Evolutionary conservation across 2,888 invertebrate species (phyloP), one percentile per base, ranked within the genome.

Genomic region (Netelia fuscicornis): DNA sequence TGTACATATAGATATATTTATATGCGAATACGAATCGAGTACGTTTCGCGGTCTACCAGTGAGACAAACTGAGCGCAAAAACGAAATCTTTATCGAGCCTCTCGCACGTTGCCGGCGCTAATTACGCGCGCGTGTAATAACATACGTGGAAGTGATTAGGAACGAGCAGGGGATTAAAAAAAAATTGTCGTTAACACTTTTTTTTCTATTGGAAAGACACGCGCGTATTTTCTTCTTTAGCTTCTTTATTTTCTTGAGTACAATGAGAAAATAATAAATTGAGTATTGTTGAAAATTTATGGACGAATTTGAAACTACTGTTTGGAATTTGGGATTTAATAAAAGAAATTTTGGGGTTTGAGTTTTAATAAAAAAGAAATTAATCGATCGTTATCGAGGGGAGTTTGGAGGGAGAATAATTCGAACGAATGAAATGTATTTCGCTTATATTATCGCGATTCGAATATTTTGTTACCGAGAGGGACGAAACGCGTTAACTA

Each of bases 61-160:
- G 42, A 56, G 71, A 30, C 48, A 42, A 54, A 23, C 6, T 10
- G 71, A 65, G 67, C 42, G 58, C 20, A 48, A 64, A 70, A 70
- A 71, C 65, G 58, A 71, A 71, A 81, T 75, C 70, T 82, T 76
- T 76, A 64, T 70, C 77, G 42, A 70, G 65, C 11, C 42, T 42
- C 52, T 42, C 52, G 52, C 60, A 44, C 56, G 68, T 60, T 30
- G 58, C 60, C 52, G 9, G n/a, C 25, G 20, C 74, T 83, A 83
- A 83, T 78, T 72, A 60, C 65, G 10, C 37, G 52, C 58, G 13
- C 56, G 56, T 58, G 58, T 64, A 74, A 81, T 67, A 52, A 84
- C 72, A 10, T n/a, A 72, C 67, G n/a, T 62, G 17, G 5, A 42
- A n/a, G 52, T 60, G 78, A 85, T 85, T 65, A 75, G 52, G 54